A percentile compares a stretch with the other conserved stretches of the same genome.
Conservation (phyloP, 2,113 vertebrate genomes). For the Phylloscopus trochilus region DNA sequence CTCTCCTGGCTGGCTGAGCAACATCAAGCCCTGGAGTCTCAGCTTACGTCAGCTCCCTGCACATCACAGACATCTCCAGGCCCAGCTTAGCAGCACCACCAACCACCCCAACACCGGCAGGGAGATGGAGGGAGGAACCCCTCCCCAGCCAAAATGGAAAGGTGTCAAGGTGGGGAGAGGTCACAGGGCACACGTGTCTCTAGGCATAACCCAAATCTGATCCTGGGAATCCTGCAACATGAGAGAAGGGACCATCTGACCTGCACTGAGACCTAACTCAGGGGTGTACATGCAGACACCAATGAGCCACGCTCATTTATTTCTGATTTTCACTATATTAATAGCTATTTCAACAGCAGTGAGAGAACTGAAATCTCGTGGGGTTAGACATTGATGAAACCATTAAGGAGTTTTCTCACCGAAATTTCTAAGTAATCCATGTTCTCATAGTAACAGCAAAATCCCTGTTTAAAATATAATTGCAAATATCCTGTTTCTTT, state of each 20-base stretch:
- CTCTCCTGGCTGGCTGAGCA: background rate
- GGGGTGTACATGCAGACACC: background rate
- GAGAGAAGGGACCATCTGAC: background rate
- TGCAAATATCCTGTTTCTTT: slow-evolving; percentile 70
- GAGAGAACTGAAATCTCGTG: background rate
- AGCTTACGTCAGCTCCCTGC: background rate
- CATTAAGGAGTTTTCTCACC: slow-evolving; percentile 60
- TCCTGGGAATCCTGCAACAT: background rate
- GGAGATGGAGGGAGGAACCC: background rate
- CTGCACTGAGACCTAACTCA: background rate
- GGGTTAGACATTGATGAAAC: slow-evolving; percentile 40
- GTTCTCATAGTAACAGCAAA: slow-evolving; percentile 67
- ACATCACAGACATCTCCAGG: background rate
- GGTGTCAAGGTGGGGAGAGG: background rate
- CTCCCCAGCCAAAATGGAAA: background rate
- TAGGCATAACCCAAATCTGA: background rate
- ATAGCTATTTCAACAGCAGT: background rate
- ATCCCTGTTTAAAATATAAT: slow-evolving; percentile 59
- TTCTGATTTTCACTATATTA: slow-evolving; percentile 29
- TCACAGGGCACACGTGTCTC: background rate
- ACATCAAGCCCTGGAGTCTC: background rate
- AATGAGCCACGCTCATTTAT: background rate
- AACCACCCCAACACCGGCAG: background rate
- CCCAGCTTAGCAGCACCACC: background rate
- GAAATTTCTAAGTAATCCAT: slow-evolving; percentile 55